phyloP scores from a whole-genome alignment of 2,888 invertebrate species.

The Dione juno region DNA sequence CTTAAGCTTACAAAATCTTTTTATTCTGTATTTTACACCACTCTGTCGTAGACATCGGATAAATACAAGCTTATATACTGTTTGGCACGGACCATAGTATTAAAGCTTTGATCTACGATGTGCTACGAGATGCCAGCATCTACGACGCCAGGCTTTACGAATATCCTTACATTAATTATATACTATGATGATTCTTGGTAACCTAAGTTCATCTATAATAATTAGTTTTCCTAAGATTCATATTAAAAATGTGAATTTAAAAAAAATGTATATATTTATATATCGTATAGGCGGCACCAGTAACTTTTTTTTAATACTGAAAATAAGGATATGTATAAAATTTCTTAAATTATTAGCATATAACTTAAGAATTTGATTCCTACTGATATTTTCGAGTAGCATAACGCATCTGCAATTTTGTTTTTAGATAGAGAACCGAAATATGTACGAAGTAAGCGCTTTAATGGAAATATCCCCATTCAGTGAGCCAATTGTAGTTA shows the following conservation, averaged over 20 bases:
- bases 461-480: too few relatives aligned
- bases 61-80: slow-evolving; percentile 1
- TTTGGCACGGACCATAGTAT: slow-evolving; percentile 21
- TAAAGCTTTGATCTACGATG: slow-evolving; percentile 28
- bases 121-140: slow-evolving; percentile 22
- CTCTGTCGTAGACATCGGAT: neutral
- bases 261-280: neutral
- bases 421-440: too few relatives aligned
- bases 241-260: neutral
- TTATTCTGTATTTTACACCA: neutral
- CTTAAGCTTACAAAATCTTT: neutral
- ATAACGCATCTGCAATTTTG: too few relatives aligned
- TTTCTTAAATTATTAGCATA: too few relatives aligned
- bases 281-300: too few relatives aligned
- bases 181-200: neutral
- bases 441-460: too few relatives aligned
- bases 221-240: neutral
- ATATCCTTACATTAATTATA: neutral
- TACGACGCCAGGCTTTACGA: slow-evolving; percentile 23
- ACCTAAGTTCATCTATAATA: neutral
- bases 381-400: too few relatives aligned
- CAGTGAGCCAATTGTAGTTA: too few relatives aligned
- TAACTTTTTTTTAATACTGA: too few relatives aligned
- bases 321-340: too few relatives aligned
- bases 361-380: too few relatives aligned